Conservation (phyloP, 2,113 vertebrate genomes). For the Oophaga pumilio region DNA sequence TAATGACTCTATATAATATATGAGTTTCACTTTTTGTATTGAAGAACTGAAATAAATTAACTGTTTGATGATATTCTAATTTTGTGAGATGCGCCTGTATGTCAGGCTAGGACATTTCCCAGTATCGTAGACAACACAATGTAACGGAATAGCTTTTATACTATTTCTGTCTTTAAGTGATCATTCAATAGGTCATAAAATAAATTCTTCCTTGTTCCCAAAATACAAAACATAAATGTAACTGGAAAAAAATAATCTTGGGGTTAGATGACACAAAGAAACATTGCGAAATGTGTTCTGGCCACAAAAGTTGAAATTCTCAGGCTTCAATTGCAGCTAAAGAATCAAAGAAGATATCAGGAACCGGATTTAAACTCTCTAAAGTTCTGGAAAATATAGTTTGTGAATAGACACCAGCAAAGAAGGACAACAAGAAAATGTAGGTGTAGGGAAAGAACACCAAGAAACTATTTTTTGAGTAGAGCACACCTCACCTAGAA, state of each 20-base stretch:
- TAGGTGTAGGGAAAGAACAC: neutral
- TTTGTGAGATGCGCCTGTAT: neutral
- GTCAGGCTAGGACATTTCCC: neutral
- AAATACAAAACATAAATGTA: neutral
- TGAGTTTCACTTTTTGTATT: no score
- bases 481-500: neutral
- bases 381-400: neutral
- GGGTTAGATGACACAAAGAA: neutral
- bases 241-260: neutral
- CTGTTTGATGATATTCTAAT: no score
- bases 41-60: no score
- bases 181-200: no score
- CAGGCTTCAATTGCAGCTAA: neutral
- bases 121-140: neutral
- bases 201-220: neutral
- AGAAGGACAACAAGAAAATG: neutral
- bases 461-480: neutral
- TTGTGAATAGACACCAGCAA: neutral
- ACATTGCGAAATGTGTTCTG: neutral
- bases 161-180: neutral
- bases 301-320: neutral
- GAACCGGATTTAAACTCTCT: neutral
- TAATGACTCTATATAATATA: no score
- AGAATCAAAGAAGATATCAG: neutral
- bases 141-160: neutral